phyloP scores from a whole-genome alignment of 2,888 invertebrate genomes.

The Diarsia brunnea region DNA sequence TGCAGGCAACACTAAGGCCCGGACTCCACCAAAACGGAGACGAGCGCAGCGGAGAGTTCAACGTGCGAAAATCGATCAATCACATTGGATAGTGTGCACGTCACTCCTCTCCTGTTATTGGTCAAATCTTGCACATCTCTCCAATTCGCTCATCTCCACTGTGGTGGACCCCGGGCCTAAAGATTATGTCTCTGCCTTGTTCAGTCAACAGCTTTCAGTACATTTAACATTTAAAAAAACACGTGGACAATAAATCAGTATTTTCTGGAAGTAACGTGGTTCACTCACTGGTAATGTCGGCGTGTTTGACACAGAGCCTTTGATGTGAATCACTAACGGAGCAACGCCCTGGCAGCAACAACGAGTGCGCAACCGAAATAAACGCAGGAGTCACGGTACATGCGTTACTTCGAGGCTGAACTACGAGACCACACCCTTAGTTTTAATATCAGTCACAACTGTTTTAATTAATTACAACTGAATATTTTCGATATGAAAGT shows the following conservation, averaged over 20 bases:
- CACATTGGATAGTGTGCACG: background rate
- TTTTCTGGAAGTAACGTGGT: conserved; percentile 56
- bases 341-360: conserved; percentile 23
- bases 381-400: conserved; percentile 29
- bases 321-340: conserved; percentile 30
- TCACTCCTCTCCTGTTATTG: background rate
- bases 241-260: conserved; percentile 62
- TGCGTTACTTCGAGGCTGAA: conserved; percentile 21
- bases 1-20: conserved; percentile 27
- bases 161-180: background rate
- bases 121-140: background rate
- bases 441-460: conserved; percentile 19
- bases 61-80: background rate
- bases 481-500: conserved; percentile 41
- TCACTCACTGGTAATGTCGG: conserved; percentile 38
- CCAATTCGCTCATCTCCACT: background rate
- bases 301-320: conserved; percentile 34
- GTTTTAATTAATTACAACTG: conserved; percentile 28
- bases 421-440: conserved; percentile 33
- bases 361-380: conserved; percentile 18
- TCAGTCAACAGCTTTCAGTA: conserved; percentile 63
- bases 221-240: conserved; percentile 65
- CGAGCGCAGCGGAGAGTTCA: background rate
- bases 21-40: background rate
- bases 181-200: conserved; percentile 30